Evolutionary conservation across 2,888 invertebrate species (phyloP).

Genomic region (Hirudinaria manillensis): DNA sequence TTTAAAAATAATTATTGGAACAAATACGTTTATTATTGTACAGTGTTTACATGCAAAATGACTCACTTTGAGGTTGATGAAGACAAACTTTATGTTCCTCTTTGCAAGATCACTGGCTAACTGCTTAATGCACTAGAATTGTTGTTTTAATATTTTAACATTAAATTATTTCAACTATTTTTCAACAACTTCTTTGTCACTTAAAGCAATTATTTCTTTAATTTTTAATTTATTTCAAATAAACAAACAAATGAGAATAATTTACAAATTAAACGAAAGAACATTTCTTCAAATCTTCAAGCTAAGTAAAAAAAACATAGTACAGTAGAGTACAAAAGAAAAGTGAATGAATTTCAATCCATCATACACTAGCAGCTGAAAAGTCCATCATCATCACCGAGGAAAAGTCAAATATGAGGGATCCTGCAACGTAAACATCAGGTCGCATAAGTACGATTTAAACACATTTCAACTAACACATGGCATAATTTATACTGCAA

Average conservation of each 20-base stretch:
- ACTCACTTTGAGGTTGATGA: slow-evolving; percentile 26
- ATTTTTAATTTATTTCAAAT: too few species aligned
- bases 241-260: too few species aligned
- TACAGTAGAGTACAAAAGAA: too few species aligned
- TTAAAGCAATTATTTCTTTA: too few species aligned
- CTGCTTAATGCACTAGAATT: slow-evolving; percentile 13
- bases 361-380: slow-evolving; percentile 21
- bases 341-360: not conserved
- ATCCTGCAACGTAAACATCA: not conserved
- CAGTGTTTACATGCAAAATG: not conserved
- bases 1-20: too few species aligned
- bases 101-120: slow-evolving; percentile 16
- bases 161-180: not conserved
- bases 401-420: slow-evolving; percentile 28
- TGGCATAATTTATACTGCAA: too few species aligned
- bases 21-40: too few species aligned
- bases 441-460: too few species aligned
- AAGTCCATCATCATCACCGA: slow-evolving; percentile 28
- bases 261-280: too few species aligned
- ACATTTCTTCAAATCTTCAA: too few species aligned
- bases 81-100: slow-evolving; percentile 24
- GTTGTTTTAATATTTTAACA: not conserved
- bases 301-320: too few species aligned
- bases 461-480: too few species aligned
- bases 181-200: not conserved